A percentile compares a stretch with the other conserved stretches of the same genome.
phyloP scores from a whole-genome alignment of 2,888 invertebrate species.

The Rhingia rostrata region DNA sequence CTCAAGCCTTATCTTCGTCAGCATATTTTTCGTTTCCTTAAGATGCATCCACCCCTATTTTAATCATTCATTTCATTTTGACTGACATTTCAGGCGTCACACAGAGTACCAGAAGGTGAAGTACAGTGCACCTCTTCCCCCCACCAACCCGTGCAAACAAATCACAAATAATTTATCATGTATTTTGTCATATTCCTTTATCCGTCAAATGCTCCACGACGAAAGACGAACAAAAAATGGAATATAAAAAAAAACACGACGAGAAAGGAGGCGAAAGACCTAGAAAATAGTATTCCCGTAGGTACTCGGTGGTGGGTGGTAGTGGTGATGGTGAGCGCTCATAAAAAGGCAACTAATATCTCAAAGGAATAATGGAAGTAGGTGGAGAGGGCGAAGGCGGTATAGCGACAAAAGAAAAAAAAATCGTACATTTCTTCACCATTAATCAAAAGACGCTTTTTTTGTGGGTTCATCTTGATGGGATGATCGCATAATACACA shows the following conservation, averaged over 20 bases:
- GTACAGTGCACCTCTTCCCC: constrained; percentile 5
- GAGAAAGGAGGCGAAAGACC: constrained; percentile 4
- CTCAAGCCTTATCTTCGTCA: constrained; percentile 26
- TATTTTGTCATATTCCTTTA: constrained; percentile 69
- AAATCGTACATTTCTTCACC: constrained; percentile 50
- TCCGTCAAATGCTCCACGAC: constrained; percentile 53
- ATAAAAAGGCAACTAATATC: constrained; percentile 65
- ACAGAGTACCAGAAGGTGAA: constrained; percentile 2
- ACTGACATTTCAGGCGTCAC: constrained; percentile 9
- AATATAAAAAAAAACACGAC: not conserved
- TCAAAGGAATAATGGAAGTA: constrained; percentile 57
- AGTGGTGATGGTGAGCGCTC: constrained; percentile 30
- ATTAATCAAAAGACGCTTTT: constrained; percentile 64
- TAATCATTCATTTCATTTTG: constrained; percentile 53
- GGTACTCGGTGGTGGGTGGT: constrained; percentile 22
- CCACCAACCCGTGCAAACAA: constrained; percentile 32
- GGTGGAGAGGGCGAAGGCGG: not conserved
- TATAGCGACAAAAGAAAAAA: constrained; percentile 16
- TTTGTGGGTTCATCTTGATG: constrained; percentile 38
- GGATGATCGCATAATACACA: constrained; percentile 20
- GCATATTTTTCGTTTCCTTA: constrained; percentile 11
- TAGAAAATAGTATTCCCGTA: constrained; percentile 41
- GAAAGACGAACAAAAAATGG: constrained; percentile 9
- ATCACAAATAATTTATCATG: constrained; percentile 70
- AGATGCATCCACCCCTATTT: constrained; percentile 15